These are phyloP conservation scores for Cyprinodon brontotheroides DNA, from an alignment of 2,113 vertebrate genomes.

Conservation along the genomic window DNA sequence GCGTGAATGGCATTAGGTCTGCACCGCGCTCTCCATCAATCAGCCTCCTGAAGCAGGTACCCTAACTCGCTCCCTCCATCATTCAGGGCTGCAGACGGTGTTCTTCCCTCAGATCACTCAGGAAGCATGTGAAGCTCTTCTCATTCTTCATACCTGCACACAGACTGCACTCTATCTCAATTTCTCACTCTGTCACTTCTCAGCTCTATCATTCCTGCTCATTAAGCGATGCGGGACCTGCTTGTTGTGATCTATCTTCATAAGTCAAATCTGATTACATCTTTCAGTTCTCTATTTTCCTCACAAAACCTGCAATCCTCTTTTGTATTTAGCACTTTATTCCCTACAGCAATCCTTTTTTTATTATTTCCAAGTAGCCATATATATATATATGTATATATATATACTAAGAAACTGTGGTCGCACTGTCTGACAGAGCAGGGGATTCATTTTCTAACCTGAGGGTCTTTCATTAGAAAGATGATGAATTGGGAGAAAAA, in stretches of 20 bases:
- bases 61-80: conserved; percentile 23
- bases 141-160: conserved; percentile 37
- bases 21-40: conserved; percentile 47
- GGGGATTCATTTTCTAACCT: neutral
- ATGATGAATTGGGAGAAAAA: neutral
- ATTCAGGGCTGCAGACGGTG: conserved; percentile 11
- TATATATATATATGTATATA: neutral
- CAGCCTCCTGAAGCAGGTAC: conserved; percentile 41
- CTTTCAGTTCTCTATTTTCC: conserved; percentile 2
- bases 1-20: conserved; percentile 29
- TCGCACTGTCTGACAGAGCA: neutral
- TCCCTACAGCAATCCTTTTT: too few relatives aligned
- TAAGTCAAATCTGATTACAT: conserved; percentile 28
- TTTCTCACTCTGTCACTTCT: conserved; percentile 39
- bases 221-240: conserved; percentile 34
- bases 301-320: neutral
- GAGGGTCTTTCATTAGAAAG: neutral
- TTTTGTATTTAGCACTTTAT: neutral
- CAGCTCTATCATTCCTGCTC: conserved; percentile 37
- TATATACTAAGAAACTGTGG: neutral
- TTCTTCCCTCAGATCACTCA: conserved; percentile 22
- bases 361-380: neutral
- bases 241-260: conserved; percentile 27
- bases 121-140: conserved; percentile 18
- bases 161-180: conserved; percentile 36